Conservation (phyloP, 2,888 invertebrate genomes). For the Catonia carolina region DNA sequence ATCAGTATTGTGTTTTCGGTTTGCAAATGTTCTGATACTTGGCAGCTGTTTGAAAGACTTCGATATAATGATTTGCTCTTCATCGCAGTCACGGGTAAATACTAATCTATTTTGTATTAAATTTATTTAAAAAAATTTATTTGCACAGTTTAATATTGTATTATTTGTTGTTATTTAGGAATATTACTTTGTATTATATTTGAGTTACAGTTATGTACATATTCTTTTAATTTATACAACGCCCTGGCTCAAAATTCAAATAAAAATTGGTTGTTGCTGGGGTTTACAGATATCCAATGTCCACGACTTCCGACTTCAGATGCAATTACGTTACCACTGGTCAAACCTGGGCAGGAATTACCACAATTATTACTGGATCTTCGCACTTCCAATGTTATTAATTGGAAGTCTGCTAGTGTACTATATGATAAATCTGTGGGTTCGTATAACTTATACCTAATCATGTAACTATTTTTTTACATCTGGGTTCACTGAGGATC, state of each 20-base stretch:
- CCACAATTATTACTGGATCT: conserved; percentile 72
- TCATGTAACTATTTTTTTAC: too few species aligned
- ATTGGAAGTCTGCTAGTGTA: conserved; percentile 66
- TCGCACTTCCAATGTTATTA: conserved; percentile 55
- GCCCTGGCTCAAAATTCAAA: too few species aligned
- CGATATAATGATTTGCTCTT: conserved; percentile 59
- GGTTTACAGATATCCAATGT: conserved; percentile 58
- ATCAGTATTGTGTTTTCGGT: conserved; percentile 52
- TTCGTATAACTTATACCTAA: too few species aligned
- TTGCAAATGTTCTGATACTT: conserved; percentile 67
- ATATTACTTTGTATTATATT: too few species aligned
- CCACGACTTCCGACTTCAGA: conserved; percentile 60
- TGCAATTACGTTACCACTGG: conserved; percentile 64
- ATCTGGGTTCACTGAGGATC: too few species aligned
- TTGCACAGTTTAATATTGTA: too few species aligned
- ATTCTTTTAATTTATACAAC: too few species aligned
- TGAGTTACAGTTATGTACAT: too few species aligned
- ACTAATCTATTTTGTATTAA: background rate
- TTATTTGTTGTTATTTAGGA: too few species aligned
- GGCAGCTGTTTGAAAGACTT: conserved; percentile 59
- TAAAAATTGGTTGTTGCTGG: too few species aligned
- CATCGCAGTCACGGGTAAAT: conserved; percentile 54
- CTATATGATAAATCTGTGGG: conserved; percentile 67
- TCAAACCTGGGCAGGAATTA: conserved; percentile 63
- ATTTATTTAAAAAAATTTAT: too few species aligned